Percentiles rank a stretch among this genome's conserved stretches.
These are phyloP conservation scores for Catalaphyllia jardinei DNA, from an alignment of 64 coral and sea anemone genomes.

Conservation along the genomic window DNA sequence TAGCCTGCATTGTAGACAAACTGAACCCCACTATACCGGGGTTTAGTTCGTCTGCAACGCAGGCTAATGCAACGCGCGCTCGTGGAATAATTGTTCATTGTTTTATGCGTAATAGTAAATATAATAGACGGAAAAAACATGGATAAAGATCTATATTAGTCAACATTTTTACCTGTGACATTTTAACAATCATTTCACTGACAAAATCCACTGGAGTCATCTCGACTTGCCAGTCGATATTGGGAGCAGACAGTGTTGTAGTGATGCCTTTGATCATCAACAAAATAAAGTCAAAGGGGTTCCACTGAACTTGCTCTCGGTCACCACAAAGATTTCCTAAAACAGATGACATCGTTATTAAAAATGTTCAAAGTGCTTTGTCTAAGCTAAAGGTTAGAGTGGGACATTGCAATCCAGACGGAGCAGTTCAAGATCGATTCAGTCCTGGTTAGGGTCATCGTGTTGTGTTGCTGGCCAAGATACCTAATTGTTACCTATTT, in stretches of 20 bases:
- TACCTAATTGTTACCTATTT: no score
- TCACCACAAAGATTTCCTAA: slow-evolving; percentile 81
- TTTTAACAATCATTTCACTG: slow-evolving; percentile 84
- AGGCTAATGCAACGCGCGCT: background rate
- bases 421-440: no score
- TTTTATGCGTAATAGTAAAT: background rate
- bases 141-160: background rate
- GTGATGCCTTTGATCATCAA: slow-evolving; percentile 74
- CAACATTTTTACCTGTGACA: slow-evolving; percentile 69
- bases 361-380: no score
- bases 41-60: no score
- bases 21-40: no score
- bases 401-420: no score
- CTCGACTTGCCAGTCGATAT: slow-evolving; percentile 87
- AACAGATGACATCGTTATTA: background rate
- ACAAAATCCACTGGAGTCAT: slow-evolving; percentile 95
- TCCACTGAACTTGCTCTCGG: slow-evolving; percentile 63
- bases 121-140: background rate
- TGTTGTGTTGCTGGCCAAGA: no score
- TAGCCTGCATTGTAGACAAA: no score
- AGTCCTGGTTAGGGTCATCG: no score
- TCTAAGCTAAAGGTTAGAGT: no score
- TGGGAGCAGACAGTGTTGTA: slow-evolving; percentile 68
- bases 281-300: slow-evolving; percentile 85
- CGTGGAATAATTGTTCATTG: background rate